phyloP scores from a whole-genome alignment of 1,140 invertebrate genomes.

The Rhagoletis pomonella region DNA sequence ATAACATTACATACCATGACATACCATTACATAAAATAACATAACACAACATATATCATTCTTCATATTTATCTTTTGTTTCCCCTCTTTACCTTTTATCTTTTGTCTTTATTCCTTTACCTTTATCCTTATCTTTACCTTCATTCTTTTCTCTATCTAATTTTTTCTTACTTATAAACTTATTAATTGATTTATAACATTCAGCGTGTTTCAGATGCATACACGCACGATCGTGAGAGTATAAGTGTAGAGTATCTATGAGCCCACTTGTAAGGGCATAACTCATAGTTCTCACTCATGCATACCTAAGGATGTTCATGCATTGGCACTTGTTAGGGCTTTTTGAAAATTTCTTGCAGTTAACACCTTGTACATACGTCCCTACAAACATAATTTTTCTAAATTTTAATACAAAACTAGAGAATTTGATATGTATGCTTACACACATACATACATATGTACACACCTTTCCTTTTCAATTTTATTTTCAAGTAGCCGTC shows the following conservation, averaged over 20 bases:
- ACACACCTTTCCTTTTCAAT: not conserved
- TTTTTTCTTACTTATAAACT: too few species aligned
- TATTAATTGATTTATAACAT: too few species aligned
- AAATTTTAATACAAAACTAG: conserved; percentile 37
- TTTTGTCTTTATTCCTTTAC: too few species aligned
- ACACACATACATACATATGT: too few species aligned
- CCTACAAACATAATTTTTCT: not conserved
- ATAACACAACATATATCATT: too few species aligned
- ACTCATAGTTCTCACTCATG: not conserved
- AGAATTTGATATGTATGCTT: not conserved
- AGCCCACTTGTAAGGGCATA: conserved; percentile 1
- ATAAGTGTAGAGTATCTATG: not conserved
- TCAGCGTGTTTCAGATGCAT: not conserved
- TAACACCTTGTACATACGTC: conserved; percentile 16
- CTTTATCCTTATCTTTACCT: too few species aligned
- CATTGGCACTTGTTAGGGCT: not conserved
- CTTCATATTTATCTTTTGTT: too few species aligned
- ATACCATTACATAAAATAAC: too few species aligned
- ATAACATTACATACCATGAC: too few species aligned
- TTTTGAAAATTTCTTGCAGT: conserved; percentile 19
- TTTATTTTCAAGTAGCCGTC: not conserved
- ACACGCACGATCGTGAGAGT: not conserved
- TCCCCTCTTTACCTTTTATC: too few species aligned
- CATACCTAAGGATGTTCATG: not conserved
- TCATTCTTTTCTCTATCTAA: too few species aligned